Conservation (phyloP, 1,140 invertebrate genomes). For the Ostrea edulis region DNA sequence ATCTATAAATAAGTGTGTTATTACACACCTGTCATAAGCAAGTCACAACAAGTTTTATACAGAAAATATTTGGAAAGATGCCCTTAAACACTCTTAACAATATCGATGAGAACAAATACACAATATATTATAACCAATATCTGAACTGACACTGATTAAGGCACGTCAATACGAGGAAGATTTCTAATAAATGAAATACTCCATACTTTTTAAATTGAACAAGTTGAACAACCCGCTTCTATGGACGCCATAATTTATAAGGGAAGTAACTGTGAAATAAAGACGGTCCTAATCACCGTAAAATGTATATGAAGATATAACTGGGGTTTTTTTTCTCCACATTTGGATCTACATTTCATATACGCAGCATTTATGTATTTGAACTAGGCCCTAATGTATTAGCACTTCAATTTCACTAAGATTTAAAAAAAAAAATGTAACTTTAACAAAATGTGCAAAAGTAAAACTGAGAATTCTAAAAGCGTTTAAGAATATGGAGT, state of each 20-base stretch:
- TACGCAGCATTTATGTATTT: no score
- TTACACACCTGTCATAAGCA: background rate
- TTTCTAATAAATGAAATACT: background rate
- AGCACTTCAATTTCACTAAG: no score
- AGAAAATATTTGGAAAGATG: background rate
- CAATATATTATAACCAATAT: background rate
- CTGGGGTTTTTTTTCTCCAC: background rate
- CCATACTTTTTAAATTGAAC: constrained; percentile 11
- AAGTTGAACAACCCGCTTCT: constrained; percentile 53
- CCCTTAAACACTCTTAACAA: background rate
- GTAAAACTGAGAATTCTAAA: no score
- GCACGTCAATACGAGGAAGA: background rate
- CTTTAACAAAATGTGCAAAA: no score
- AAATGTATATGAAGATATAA: background rate
- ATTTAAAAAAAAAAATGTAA: no score
- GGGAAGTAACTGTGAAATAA: constrained; percentile 18
- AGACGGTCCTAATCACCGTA: background rate
- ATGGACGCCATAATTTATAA: constrained; percentile 52
- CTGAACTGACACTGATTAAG: background rate
- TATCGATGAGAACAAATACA: background rate
- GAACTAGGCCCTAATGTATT: no score
- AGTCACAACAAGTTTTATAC: background rate
- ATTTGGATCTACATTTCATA: no score
- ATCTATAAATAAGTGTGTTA: no score
- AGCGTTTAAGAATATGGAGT: no score